phyloP scores from a whole-genome alignment of 1,140 invertebrate species.

The Ridgeia piscesae region DNA sequence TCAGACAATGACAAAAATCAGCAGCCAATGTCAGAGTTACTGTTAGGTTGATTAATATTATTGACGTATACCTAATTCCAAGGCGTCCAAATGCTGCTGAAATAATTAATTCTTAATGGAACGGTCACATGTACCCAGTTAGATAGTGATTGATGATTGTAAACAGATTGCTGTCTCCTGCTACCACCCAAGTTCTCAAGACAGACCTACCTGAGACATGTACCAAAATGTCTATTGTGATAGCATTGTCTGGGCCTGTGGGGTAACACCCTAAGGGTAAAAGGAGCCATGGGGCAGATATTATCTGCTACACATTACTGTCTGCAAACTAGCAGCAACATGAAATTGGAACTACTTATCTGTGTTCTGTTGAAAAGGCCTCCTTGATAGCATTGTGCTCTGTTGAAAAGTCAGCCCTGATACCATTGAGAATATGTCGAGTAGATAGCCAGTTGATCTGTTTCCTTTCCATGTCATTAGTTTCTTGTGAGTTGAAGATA shows the following conservation, averaged over 20 bases:
- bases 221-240: background rate
- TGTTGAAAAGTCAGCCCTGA: background rate
- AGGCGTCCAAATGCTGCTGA: background rate
- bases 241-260: background rate
- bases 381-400: background rate
- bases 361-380: background rate
- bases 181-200: background rate
- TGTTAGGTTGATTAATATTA: background rate
- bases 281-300: background rate
- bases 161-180: background rate
- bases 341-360: background rate
- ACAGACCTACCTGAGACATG: background rate
- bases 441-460: background rate
- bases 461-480: no score
- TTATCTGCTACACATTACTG: background rate
- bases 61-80: background rate
- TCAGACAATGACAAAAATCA: background rate
- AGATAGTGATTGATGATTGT: background rate
- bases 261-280: background rate
- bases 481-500: background rate
- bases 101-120: no score
- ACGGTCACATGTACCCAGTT: background rate
- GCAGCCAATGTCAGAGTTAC: background rate
- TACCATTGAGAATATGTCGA: background rate
- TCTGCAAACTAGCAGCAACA: background rate